These are phyloP conservation scores for Escarpia spicata DNA, from an alignment of 2,888 invertebrate genomes.

Conservation along the genomic window DNA sequence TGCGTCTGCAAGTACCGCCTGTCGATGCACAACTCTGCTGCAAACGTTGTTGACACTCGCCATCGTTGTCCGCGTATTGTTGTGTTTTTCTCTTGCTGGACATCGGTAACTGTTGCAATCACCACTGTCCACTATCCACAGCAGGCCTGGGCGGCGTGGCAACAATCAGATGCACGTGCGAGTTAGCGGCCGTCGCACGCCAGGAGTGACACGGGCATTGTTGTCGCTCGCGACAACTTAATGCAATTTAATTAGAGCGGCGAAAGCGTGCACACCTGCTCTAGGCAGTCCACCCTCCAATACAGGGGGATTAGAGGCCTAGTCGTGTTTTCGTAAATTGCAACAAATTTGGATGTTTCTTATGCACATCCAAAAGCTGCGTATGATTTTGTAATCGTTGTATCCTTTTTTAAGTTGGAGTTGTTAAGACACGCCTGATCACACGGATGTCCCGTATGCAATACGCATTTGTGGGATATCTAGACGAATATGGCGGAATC, in stretches of 20 bases:
- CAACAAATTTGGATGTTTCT: background rate
- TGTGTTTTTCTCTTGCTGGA: background rate
- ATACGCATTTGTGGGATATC: too few relatives aligned
- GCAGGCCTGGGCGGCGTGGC: background rate
- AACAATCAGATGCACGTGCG: background rate
- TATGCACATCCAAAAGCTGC: background rate
- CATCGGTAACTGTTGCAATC: background rate
- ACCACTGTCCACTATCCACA: background rate
- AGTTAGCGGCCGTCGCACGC: background rate
- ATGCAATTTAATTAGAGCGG: background rate
- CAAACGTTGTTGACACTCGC: background rate
- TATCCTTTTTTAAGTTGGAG: background rate
- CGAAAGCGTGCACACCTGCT: background rate
- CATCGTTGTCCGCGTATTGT: background rate
- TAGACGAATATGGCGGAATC: too few relatives aligned
- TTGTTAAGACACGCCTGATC: too few relatives aligned
- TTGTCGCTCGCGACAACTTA: background rate
- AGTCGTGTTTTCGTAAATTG: background rate
- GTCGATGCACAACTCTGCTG: background rate
- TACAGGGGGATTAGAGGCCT: background rate
- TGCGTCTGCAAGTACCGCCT: background rate
- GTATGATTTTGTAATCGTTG: background rate
- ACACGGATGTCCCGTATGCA: too few relatives aligned
- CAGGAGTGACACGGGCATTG: background rate
- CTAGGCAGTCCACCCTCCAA: too few relatives aligned